Percentiles rank a stretch among this genome's conserved stretches.
Conservation (phyloP, 2,888 invertebrate genomes). For the Pycnomerus fuliginosus region DNA sequence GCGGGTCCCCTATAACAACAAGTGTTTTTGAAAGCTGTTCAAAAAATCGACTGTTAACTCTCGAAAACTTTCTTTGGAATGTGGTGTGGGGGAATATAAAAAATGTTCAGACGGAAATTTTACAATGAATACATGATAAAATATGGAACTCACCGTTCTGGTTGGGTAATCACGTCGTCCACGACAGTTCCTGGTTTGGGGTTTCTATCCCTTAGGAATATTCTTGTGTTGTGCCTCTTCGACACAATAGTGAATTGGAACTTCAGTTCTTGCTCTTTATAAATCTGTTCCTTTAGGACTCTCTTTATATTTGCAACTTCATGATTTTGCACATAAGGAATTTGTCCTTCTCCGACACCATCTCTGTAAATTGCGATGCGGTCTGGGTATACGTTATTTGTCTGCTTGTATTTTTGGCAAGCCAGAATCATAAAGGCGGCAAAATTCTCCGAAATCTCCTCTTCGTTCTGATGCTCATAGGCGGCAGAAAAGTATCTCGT, state of each 20-base stretch:
- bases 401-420: conserved; percentile 54
- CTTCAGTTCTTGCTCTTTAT: conserved; percentile 47
- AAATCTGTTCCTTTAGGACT: conserved; percentile 59
- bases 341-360: conserved; percentile 92
- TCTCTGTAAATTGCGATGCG: conserved; percentile 85
- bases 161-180: conserved; percentile 81
- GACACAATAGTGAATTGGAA: conserved; percentile 84
- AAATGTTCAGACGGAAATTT: too few species aligned
- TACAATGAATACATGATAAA: too few species aligned
- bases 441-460: conserved; percentile 76
- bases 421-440: conserved; percentile 61
- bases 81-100: too few species aligned
- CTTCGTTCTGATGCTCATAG: conserved; percentile 69
- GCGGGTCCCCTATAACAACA: too few species aligned
- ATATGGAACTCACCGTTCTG: conserved; percentile 62
- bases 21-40: too few species aligned
- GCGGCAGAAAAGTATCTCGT: conserved; percentile 74
- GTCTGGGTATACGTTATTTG: conserved; percentile 58
- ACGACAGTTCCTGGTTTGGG: conserved; percentile 86
- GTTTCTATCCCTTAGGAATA: conserved; percentile 63
- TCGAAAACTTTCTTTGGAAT: too few species aligned
- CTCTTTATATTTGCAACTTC: conserved; percentile 67
- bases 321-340: conserved; percentile 72
- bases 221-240: conserved; percentile 81
- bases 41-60: too few species aligned